Evolutionary conservation across 2,113 vertebrate genomes (phyloP), one percentile per base, ranked within the genome.

Genomic region (Chloebia gouldiae): DNA sequence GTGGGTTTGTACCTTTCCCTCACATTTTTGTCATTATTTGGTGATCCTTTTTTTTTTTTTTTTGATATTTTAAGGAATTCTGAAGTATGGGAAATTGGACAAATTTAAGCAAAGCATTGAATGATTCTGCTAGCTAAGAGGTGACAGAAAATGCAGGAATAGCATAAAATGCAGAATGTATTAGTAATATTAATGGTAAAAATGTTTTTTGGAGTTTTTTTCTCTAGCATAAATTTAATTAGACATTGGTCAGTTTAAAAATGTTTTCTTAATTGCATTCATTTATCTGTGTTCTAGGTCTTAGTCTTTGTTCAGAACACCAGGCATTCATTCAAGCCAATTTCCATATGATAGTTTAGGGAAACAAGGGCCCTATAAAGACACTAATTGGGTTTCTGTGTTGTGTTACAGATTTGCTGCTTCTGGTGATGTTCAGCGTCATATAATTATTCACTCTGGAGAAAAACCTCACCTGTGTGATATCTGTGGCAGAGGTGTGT

Each of bases 401-500:
- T 94, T 95, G 20, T 88, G 1, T 96, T 96, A 4, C 93, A 99
- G 99, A 90, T 99, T 99, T 91, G 99, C 99, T 47, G 99, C 99
- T 69, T 99, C 99, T 24, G 99, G 99, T 28, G 99, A 99, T 39
- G 99, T 99, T 73, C 99, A 99, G 54, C 98, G 99, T 37, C 99
- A 99, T 92, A 99, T 99, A 83, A 98, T 99, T 84, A 99, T 99
- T 83, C 99, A 99, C 97, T 99, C 99, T 15, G 99, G 99, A 95
- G 99, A 99, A 79, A 99, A 99, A 72, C 99, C 99, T 60, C 99
- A 99, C 92, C 93, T 99, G 64, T 99, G 99, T 96, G 99, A 99
- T 94, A 98, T 99, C 93, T 99, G 99, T 94, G 99, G 99, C 75
- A 97, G 99, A 98, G 99, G 99, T 99, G 95, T 56, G 94, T 84